A percentile compares a stretch with the other conserved stretches of the same genome.
phyloP scores from a whole-genome alignment of 2,797 vertebrate genomes.

The Acrossocheilus fasciatus region DNA sequence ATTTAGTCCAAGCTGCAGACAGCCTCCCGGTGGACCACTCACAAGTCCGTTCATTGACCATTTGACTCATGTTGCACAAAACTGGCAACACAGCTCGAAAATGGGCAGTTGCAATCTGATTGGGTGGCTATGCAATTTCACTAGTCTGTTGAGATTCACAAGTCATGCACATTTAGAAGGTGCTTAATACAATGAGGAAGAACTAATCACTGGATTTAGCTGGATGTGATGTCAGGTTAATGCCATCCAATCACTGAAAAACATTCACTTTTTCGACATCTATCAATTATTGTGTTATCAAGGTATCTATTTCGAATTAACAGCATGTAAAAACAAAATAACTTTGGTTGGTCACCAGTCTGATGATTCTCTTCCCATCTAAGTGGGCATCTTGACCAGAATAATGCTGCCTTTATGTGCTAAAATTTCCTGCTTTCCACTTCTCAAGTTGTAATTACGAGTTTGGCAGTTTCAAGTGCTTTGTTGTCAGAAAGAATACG shows the following conservation, averaged over 20 bases:
- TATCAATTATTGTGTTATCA: neutral
- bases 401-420: neutral
- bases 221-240: neutral
- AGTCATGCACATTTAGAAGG: neutral
- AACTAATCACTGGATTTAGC: neutral
- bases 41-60: neutral
- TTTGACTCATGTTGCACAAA: conserved; percentile 18
- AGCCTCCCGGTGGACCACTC: neutral
- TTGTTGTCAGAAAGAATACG: neutral
- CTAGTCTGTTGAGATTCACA: neutral
- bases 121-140: neutral
- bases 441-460: neutral
- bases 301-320: neutral
- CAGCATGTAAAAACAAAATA: neutral
- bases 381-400: neutral
- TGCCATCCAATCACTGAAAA: neutral
- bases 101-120: neutral
- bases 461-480: neutral
- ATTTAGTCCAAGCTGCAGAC: conserved; percentile 6
- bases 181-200: neutral
- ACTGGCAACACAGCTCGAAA: neutral
- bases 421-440: neutral
- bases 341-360: neutral
- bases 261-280: neutral
- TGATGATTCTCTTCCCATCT: neutral